Base-by-base conservation (phyloP, 2,888 invertebrate genomes). In the Clistopyga incitator region DNA sequence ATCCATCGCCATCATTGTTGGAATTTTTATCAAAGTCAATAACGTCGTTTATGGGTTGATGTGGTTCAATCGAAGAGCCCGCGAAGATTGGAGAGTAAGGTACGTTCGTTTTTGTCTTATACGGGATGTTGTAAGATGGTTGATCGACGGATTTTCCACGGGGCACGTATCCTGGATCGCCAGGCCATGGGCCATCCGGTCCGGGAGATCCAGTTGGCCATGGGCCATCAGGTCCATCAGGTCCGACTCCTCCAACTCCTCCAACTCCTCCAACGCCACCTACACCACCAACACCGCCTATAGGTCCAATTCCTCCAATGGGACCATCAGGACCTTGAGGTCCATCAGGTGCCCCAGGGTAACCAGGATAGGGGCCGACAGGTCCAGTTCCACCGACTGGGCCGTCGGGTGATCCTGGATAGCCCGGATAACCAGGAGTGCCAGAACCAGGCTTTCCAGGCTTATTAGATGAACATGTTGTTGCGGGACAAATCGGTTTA, bases 131-230 rank as follows among this genome's bases (percentile, higher is more conserved):
- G 67, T 47, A 52, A 3, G 23, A n/a, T 61, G 34, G 20, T 29
- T 52, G 61, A 64, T 54, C n/a, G 11, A 8, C 18, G 3, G 54
- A 52, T 77, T 47, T 52, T 13, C 64, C 68, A 23, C 11, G 59
- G 45, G 89, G 82, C n/a, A 89, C 84, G 45, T 91, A 89, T 11
- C 90, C 92, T 20, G 93, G 93, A 78, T 92, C 91, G 3, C 93
- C 93, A 15, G 92, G 92, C 88, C 93, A 90, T 42, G 93, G 91
- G 2, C 90, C 90, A 65, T 92, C 88, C 1, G 91, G 92, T 8
- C 92, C 92, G 0, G 92, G 91, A 3, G 90, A 89, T 56, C 92
- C 92, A 6, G 90, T 90, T 45, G 92, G 92, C 85, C 91, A 90
- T 8, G 91, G 90, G 6, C 89, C 88, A 42, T 91, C 87, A 4